Percentiles rank a stretch among this genome's conserved stretches.
Conservation (phyloP, 2,113 vertebrate species). For the Salvelinus sp. region DNA sequence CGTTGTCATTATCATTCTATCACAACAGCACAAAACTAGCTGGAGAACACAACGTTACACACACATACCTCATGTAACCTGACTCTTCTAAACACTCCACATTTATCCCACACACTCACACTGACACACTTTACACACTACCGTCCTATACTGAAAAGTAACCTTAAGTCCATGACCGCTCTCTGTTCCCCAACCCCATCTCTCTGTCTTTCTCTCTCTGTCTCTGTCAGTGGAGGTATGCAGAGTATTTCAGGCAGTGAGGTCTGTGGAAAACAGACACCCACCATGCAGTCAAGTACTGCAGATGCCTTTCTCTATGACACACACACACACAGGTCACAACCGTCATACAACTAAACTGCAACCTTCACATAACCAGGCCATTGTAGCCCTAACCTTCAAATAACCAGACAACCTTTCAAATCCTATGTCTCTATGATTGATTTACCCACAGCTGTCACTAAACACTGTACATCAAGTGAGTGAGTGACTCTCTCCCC, state of each 20-base stretch:
- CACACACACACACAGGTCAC: constrained; percentile 10
- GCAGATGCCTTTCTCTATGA: neutral
- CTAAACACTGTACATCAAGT: neutral
- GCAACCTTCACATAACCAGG: neutral
- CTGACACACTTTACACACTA: neutral
- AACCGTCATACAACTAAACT: neutral
- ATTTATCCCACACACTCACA: too few relatives aligned
- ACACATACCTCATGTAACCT: neutral
- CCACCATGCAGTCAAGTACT: too few relatives aligned
- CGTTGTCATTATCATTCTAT: too few relatives aligned
- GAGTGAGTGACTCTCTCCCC: neutral
- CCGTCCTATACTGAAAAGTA: neutral
- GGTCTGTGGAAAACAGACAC: neutral
- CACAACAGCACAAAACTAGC: neutral
- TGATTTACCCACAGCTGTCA: constrained; percentile 34
- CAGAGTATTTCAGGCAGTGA: neutral
- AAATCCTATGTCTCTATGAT: constrained; percentile 40
- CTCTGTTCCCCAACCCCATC: neutral
- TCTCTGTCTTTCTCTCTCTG: neutral
- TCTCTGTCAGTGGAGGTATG: constrained; percentile 19
- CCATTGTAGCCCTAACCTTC: neutral
- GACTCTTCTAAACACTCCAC: neutral
- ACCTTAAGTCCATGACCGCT: neutral
- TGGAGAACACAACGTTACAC: neutral
- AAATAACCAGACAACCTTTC: constrained; percentile 25